Evolutionary conservation across 2,797 vertebrate genomes (phyloP).

Genomic region (Borostomias antarcticus): DNA sequence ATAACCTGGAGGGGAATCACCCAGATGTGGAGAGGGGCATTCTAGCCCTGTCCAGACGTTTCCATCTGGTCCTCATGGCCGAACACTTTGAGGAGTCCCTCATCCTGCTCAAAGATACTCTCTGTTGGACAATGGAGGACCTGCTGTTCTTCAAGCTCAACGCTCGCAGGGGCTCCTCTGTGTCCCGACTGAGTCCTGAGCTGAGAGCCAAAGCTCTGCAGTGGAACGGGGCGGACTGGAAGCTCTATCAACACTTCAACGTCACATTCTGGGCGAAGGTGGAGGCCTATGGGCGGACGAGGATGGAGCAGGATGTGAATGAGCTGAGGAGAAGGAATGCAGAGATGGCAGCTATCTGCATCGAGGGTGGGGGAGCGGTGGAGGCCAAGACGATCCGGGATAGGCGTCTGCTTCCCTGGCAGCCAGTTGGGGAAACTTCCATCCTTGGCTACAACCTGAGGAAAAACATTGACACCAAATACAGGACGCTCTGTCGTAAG

Average conservation of each 20-base stretch:
- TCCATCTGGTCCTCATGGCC: conserved; percentile 87
- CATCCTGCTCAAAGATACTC: conserved; percentile 87
- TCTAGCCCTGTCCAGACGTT: conserved; percentile 75
- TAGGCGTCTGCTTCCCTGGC: conserved; percentile 87
- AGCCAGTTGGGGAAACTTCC: conserved; percentile 85
- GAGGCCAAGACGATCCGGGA: conserved; percentile 83
- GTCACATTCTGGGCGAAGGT: conserved; percentile 88
- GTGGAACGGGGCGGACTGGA: conserved; percentile 89
- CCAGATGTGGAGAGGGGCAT: conserved; percentile 73
- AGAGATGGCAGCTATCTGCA: conserved; percentile 85
- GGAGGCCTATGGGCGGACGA: conserved; percentile 80
- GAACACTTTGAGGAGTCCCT: conserved; percentile 94
- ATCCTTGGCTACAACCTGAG: conserved; percentile 94
- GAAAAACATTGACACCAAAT: conserved; percentile 76
- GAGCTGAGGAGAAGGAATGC: conserved; percentile 81
- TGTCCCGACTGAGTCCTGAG: conserved; percentile 77
- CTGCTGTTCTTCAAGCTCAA: conserved; percentile 93
- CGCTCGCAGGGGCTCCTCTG: conserved; percentile 74
- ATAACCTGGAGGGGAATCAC: conserved; percentile 76
- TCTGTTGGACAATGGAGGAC: conserved; percentile 92
- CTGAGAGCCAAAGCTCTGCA: conserved; percentile 80
- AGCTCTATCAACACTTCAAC: conserved; percentile 90
- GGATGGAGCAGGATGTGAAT: conserved; percentile 83
- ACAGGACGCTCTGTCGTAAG: conserved; percentile 85
- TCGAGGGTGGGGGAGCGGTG: conserved; percentile 82